Evolutionary conservation across 2,888 invertebrate genomes (phyloP), one percentile per base, ranked within the genome.

Genomic region (Theodoxus fluviatilis): DNA sequence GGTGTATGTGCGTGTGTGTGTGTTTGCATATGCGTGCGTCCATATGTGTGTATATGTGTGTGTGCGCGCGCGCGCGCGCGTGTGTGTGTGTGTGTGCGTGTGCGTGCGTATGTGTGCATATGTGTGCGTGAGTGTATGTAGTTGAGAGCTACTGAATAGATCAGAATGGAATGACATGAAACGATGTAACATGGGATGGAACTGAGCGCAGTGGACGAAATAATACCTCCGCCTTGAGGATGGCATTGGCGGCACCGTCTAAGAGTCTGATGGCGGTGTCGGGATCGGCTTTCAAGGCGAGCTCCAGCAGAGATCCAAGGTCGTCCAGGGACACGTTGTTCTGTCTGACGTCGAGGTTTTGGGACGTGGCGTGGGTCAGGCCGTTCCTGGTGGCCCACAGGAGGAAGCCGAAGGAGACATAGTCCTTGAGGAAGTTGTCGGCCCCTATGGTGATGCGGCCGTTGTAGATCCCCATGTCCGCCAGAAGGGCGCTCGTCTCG

Each of bases 361-460:
- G 74, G 3, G 49, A 49, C 2, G 74, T 71, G n/a, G 71, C 55
- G 31, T 75, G 70, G 25, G 67, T 43, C 37, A 81, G 71, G 7
- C 68, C 71, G 33, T 78, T 79, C 67, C 82, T 78, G 31, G 82
- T 77, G 0, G 83, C 81, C 71, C 79, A 79, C 55, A 85, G 68
- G 9, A 79, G 73, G 49, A 84, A 77, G 3, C 76, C 78, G 65
- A 84, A 79, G 1, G 80, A 75, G 35, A 78, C 74, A 18, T 75
- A 76, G 25, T 78, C 75, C n/a, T 73, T 72, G 1, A 73, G 73
- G 57, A 83, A 79, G 40, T 76, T 74, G 35, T 74, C 75, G 0
- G 83, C 81, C 6, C 80, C 79, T 57, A 84, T 77, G 31, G 73
- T 77, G 33, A 74, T 63, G 64, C 64, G 37, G 12, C 80, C 81